Conservation (phyloP, 2,113 vertebrate genomes). For the Hippocampus zosterae region DNA sequence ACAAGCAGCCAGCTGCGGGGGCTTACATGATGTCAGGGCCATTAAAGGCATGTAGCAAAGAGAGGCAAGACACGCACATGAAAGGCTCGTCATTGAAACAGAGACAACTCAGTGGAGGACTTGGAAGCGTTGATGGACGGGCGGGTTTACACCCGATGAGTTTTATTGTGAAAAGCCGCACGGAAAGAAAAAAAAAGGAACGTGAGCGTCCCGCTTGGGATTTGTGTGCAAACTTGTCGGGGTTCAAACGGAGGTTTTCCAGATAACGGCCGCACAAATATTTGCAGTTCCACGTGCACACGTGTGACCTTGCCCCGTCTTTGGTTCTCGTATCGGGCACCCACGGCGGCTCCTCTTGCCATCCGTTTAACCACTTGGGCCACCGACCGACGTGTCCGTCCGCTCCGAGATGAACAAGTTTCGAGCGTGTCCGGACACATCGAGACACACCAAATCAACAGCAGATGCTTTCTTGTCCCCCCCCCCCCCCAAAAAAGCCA, state of each 20-base stretch:
- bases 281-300: constrained; percentile 19
- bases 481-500: too few relatives aligned
- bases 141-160: constrained; percentile 28
- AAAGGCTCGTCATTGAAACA: constrained; percentile 60
- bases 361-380: background rate
- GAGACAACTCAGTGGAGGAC: constrained; percentile 47
- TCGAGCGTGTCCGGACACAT: constrained; percentile 52
- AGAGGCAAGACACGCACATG: constrained; percentile 57
- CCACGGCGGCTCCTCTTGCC: too few relatives aligned
- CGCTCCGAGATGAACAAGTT: constrained; percentile 31
- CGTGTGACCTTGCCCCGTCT: constrained; percentile 7
- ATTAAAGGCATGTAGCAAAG: constrained; percentile 63
- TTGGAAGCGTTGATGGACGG: constrained; percentile 49
- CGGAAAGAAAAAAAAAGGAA: too few relatives aligned
- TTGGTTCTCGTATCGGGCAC: background rate
- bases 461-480: constrained; percentile 54
- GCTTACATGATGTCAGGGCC: constrained; percentile 67
- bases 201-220: background rate
- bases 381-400: constrained; percentile 31
- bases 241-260: constrained; percentile 50
- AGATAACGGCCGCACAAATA: constrained; percentile 41
- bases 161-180: too few relatives aligned
- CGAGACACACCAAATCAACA: constrained; percentile 67
- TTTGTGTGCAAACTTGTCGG: constrained; percentile 18
- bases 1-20: constrained; percentile 62